A percentile compares a stretch with the other conserved stretches of the same genome.
phyloP scores from a whole-genome alignment of 2,888 invertebrate species.

The Habrosyne pyritoides region DNA sequence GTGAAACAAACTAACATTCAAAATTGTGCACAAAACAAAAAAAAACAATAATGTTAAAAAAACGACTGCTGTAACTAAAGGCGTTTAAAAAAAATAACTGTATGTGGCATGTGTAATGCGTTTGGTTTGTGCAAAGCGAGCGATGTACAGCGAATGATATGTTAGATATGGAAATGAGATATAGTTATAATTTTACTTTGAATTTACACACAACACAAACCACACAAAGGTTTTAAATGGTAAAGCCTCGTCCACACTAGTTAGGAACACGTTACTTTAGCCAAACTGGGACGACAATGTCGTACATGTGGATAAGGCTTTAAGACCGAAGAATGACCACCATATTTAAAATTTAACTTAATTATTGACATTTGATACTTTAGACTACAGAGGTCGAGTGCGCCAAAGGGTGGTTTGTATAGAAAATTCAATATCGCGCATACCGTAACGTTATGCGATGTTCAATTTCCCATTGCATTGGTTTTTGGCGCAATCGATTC shows the following conservation, averaged over 20 bases:
- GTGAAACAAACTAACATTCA: slow-evolving; percentile 23
- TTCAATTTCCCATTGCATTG: no score
- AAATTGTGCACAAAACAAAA: slow-evolving; percentile 5
- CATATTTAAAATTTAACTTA: no score
- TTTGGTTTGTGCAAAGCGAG: slow-evolving; percentile 61
- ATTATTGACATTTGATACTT: no score
- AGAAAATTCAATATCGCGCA: no score
- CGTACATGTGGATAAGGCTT: not conserved
- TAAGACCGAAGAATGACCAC: slow-evolving; percentile 19
- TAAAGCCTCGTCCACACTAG: not conserved
- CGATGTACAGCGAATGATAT: slow-evolving; percentile 57
- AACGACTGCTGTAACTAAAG: slow-evolving; percentile 29
- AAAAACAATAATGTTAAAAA: slow-evolving; percentile 6
- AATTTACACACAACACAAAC: slow-evolving; percentile 72
- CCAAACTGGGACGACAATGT: not conserved
- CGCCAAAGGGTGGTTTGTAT: no score
- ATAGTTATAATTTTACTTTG: slow-evolving; percentile 21
- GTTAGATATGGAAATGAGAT: slow-evolving; percentile 38
- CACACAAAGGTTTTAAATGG: slow-evolving; percentile 45
- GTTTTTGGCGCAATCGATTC: no score
- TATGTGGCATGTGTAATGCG: slow-evolving; percentile 74
- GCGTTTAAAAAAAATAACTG: slow-evolving; percentile 57
- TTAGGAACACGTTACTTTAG: not conserved
- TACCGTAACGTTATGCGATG: no score
- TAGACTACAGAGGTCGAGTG: no score